Percentiles rank a stretch among this genome's conserved stretches.
phyloP scores from a whole-genome alignment of 2,797 vertebrate species.

The Hydrocynus forskahlii region DNA sequence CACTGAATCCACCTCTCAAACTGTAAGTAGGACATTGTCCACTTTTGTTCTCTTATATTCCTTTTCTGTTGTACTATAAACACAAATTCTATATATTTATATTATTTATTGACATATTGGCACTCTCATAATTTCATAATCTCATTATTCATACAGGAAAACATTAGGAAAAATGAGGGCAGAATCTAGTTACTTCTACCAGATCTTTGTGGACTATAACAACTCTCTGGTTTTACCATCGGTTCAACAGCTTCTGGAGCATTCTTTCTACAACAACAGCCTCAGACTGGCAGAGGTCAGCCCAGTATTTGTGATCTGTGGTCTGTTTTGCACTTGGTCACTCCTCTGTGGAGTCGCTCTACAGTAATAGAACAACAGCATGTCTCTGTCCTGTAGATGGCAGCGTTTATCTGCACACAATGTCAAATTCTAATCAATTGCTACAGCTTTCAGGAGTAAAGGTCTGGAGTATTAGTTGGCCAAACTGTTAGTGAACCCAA shows the following conservation, averaged over 20 bases:
- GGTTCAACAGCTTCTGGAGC: slow-evolving; percentile 79
- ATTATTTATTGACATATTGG: background rate
- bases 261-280: slow-evolving; percentile 73
- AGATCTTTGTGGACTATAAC: slow-evolving; percentile 82
- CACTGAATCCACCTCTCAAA: slow-evolving; percentile 85
- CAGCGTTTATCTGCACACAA: slow-evolving; percentile 41
- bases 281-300: slow-evolving; percentile 76
- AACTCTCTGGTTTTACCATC: slow-evolving; percentile 78
- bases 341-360: background rate
- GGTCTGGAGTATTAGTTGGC: too few species aligned
- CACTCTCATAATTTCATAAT: background rate
- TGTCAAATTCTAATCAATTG: background rate
- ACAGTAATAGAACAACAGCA: background rate
- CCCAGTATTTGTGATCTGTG: background rate
- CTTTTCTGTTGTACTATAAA: background rate
- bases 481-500: too few species aligned
- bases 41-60: background rate
- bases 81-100: background rate
- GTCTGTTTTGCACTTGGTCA: background rate
- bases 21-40: slow-evolving; percentile 67
- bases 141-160: background rate
- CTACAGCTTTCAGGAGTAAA: too few species aligned
- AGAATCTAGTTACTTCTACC: slow-evolving; percentile 80
- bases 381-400: slow-evolving; percentile 59
- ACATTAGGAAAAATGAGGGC: slow-evolving; percentile 66